A percentile compares a stretch with the other conserved stretches of the same genome.
phyloP scores from a whole-genome alignment of 92 coral and sea anemone species.

The Zoanthus sociatus region DNA sequence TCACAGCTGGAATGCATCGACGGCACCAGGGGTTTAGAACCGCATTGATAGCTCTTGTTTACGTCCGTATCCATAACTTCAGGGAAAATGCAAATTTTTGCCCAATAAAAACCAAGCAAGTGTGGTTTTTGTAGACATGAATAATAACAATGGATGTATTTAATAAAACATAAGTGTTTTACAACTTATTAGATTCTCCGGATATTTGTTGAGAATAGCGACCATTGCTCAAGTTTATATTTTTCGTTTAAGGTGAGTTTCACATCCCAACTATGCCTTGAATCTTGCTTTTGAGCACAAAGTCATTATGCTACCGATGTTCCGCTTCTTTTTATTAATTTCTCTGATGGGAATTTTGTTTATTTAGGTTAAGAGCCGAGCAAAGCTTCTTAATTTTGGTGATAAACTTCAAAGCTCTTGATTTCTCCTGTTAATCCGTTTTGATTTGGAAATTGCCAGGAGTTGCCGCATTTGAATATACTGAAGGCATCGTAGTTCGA shows the following conservation, averaged over 20 bases:
- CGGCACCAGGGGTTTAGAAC: too few species aligned
- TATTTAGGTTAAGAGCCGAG: background rate
- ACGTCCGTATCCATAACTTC: slow-evolving; percentile 43
- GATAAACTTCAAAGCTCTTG: background rate
- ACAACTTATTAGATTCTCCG: slow-evolving; percentile 12
- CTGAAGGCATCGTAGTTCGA: background rate
- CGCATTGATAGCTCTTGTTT: slow-evolving; percentile 5
- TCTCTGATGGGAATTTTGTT: background rate
- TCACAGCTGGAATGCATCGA: too few species aligned
- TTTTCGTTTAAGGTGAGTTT: slow-evolving; percentile 13
- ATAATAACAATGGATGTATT: slow-evolving; percentile 34
- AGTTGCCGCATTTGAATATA: background rate
- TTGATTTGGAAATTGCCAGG: background rate
- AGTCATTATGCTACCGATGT: background rate
- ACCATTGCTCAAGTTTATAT: background rate
- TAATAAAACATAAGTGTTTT: slow-evolving; percentile 38
- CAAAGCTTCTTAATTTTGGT: background rate
- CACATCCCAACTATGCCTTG: background rate
- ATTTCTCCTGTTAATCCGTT: background rate
- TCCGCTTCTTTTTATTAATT: background rate
- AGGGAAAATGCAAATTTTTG: slow-evolving; percentile 29
- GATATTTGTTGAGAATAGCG: background rate
- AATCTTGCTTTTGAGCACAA: background rate
- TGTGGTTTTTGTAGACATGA: slow-evolving; percentile 32
- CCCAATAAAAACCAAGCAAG: slow-evolving; percentile 30